Evolutionary conservation across 1,140 invertebrate genomes (phyloP).

Genomic region (Pseudomyrmex pallidus): DNA sequence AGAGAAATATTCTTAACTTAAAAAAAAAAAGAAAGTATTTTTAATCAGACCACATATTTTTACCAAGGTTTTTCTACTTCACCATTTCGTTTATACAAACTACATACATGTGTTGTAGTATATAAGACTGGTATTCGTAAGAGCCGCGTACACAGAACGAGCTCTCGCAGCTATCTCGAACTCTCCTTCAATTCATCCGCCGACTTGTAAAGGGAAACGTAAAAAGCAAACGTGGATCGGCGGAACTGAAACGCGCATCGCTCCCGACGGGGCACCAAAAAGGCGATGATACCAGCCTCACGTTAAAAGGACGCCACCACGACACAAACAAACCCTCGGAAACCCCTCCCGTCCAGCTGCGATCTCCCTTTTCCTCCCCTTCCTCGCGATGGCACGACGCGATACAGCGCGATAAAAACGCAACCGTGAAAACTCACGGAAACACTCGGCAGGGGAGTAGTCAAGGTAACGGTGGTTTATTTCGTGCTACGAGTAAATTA

Average conservation of each 20-base stretch:
- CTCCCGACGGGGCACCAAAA: constrained; percentile 47
- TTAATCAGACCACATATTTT: constrained; percentile 6
- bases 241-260: constrained; percentile 39
- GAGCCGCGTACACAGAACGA: constrained; percentile 6
- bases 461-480: constrained; percentile 75
- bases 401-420: constrained; percentile 74
- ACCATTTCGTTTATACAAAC: neutral
- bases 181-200: constrained; percentile 28
- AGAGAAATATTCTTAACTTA: constrained; percentile 6
- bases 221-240: constrained; percentile 48
- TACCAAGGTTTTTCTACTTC: neutral
- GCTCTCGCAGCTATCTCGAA: constrained; percentile 24
- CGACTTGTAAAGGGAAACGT: constrained; percentile 12
- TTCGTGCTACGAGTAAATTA: constrained; percentile 74
- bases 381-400: constrained; percentile 63
- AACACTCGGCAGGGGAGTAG: constrained; percentile 69
- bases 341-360: neutral
- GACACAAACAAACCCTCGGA: constrained; percentile 2
- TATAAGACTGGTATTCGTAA: too few relatives aligned
- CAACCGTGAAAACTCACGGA: constrained; percentile 70
- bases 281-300: constrained; percentile 24
- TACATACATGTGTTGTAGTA: neutral
- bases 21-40: constrained; percentile 4
- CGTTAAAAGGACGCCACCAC: constrained; percentile 26
- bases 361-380: too few relatives aligned